Base-by-base conservation (phyloP, 2,797 vertebrate genomes). In the Brachyalestes nurse region DNA sequence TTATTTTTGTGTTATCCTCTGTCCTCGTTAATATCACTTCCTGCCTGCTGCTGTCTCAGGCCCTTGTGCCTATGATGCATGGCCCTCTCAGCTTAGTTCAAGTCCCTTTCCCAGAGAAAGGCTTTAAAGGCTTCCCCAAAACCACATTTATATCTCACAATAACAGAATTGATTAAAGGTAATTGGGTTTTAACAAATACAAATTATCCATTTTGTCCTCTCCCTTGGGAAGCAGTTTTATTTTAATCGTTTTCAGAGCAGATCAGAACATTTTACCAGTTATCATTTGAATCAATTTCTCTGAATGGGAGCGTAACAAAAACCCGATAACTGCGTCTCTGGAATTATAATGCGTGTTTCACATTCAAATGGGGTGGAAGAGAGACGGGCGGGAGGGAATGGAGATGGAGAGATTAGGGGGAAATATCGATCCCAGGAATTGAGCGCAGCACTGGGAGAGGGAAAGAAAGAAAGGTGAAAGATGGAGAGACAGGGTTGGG, bases 181-280 rank as follows among this genome's bases (percentile, higher is more conserved):
- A 91, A 92, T 91, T 87, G 69, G 78, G n/a, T 88, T 90, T 90
- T 90, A 92, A 91, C 91, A 90, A 88, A 92, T 91, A 91, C 88
- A 91, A 89, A 92, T 90, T 40, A 88, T 91, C 78, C 69, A 69
- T 81, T 84, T 83, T 74, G 0, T 73, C 82, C 72, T 58, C 78
- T 13, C 60, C 23, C 25, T 53, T 76, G 38, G 78, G 83, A 72
- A 73, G 25, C 80, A 16, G 80, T 86, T 91, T 89, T 73, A 83
- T 84, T 90, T 88, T 86, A 89, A 87, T 72, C 6, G 14, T 76
- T 72, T 79, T 61, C n/a, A 28, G 28, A 53, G 51, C 25, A 75
- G 45, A 77, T 73, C 84, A 75, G 88, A 86, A 90, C 79, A 85
- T 83, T 83, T 86, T 40, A 64, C 47, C 77, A 77, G 86, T 91